Conservation (phyloP, 2,113 vertebrate species). For the Eleginops maclovinus region DNA sequence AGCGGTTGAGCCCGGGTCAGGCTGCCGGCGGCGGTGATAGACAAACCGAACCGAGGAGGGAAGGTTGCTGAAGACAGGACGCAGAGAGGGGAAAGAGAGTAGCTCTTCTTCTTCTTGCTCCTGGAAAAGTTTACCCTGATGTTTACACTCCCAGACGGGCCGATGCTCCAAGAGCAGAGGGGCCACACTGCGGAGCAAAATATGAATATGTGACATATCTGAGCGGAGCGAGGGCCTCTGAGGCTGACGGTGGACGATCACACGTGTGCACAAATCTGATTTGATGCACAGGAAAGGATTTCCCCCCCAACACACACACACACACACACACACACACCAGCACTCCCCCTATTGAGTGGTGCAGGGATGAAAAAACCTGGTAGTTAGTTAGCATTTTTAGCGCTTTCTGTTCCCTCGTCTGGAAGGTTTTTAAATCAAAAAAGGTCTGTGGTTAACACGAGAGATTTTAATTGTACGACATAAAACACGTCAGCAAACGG, state of each 20-base stretch:
- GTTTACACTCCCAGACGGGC: conserved; percentile 85
- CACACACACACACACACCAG: conserved; percentile 57
- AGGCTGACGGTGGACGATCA: conserved; percentile 53
- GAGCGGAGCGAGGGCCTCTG: conserved; percentile 58
- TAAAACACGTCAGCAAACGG: no score
- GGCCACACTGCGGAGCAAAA: conserved; percentile 82
- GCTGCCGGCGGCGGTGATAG: conserved; percentile 18
- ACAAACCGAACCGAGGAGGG: conserved; percentile 46
- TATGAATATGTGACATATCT: conserved; percentile 83
- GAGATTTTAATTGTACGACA: no score
- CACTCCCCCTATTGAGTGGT: conserved; percentile 50
- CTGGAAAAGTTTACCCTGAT: conserved; percentile 75
- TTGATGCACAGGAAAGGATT: conserved; percentile 41
- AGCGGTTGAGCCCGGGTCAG: conserved; percentile 18
- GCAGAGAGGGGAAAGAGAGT: conserved; percentile 52
- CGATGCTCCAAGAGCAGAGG: conserved; percentile 81
- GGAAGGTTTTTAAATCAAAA: no score
- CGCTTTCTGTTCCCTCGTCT: no score
- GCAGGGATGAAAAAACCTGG: no score
- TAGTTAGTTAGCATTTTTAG: no score
- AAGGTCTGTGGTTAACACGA: no score
- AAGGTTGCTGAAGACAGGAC: conserved; percentile 73
- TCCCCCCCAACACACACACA: conserved; percentile 16
- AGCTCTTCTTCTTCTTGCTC: conserved; percentile 70
- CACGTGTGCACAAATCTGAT: conserved; percentile 36